These are phyloP conservation scores for Tinamus guttatus DNA, from an alignment of 2,113 vertebrate species.

Conservation along the genomic window DNA sequence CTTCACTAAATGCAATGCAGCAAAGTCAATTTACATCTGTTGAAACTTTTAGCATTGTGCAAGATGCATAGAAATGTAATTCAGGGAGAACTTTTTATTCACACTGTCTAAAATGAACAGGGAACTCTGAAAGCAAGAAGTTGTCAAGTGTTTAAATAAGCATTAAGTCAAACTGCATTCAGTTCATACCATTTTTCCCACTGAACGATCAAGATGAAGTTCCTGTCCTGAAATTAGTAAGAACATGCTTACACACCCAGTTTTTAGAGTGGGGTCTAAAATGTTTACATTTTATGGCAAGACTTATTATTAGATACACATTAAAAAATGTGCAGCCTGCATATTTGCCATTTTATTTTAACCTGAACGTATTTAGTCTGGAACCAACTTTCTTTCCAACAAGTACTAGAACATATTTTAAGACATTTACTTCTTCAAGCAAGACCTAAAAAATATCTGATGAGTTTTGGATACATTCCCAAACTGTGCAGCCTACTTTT, in stretches of 20 bases:
- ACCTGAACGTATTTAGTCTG: not conserved
- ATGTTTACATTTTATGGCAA: not conserved
- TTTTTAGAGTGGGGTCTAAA: not conserved
- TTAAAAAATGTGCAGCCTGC: not conserved
- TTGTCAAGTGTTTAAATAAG: not conserved
- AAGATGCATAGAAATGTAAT: not conserved
- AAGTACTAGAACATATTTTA: not conserved
- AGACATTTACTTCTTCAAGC: not conserved
- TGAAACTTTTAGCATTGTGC: not conserved
- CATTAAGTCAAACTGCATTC: not conserved
- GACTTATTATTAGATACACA: rapidly evolving
- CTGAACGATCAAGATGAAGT: not conserved
- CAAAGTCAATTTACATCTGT: slow-evolving; percentile 10
- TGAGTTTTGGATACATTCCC: not conserved
- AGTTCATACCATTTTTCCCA: not conserved
- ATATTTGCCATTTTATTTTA: not conserved
- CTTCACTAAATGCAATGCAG: slow-evolving; percentile 3
- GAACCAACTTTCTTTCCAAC: not conserved
- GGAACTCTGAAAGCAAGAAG: not conserved
- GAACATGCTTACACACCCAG: not conserved
- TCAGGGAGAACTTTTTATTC: slow-evolving; percentile 2
- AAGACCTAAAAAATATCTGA: not conserved
- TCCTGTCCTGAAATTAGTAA: not conserved
- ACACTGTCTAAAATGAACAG: not conserved
- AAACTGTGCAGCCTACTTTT: not conserved